phyloP scores from a whole-genome alignment of 2,888 invertebrate genomes.

The Biston betularia region DNA sequence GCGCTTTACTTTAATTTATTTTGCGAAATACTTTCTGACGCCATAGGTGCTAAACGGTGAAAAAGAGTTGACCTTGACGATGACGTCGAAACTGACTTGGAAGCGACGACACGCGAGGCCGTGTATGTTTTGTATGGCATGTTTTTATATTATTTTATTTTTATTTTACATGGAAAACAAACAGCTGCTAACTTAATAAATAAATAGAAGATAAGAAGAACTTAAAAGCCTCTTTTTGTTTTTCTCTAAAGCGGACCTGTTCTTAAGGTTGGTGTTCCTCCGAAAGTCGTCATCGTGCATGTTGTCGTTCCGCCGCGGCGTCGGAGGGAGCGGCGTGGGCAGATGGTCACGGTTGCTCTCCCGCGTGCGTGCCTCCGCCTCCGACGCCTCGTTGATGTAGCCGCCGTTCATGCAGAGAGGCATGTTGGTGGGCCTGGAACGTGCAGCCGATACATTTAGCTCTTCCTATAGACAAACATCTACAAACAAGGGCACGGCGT shows the following conservation, averaged over 20 bases:
- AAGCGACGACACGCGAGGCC: too few species aligned
- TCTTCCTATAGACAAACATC: too few species aligned
- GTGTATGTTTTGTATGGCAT: too few species aligned
- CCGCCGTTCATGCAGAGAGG: constrained; percentile 91
- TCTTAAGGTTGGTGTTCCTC: constrained; percentile 87
- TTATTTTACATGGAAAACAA: too few species aligned
- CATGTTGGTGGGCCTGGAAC: constrained; percentile 88
- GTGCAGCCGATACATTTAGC: not conserved
- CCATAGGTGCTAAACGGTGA: not conserved
- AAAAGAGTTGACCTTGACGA: not conserved
- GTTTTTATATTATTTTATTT: too few species aligned
- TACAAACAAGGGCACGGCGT: too few species aligned
- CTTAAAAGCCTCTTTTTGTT: too few species aligned
- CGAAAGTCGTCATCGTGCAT: constrained; percentile 70
- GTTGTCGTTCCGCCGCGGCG: constrained; percentile 56
- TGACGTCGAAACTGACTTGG: not conserved
- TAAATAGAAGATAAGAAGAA: too few species aligned
- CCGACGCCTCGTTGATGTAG: constrained; percentile 93
- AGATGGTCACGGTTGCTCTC: constrained; percentile 69
- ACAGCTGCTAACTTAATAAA: too few species aligned
- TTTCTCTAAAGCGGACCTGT: constrained; percentile 65
- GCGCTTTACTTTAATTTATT: too few species aligned
- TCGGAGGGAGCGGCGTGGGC: constrained; percentile 44
- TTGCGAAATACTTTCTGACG: not conserved
- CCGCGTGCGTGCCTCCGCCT: constrained; percentile 78